phyloP scores from a whole-genome alignment of 2,797 vertebrate genomes.

The Pseudochaenichthys georgianus region DNA sequence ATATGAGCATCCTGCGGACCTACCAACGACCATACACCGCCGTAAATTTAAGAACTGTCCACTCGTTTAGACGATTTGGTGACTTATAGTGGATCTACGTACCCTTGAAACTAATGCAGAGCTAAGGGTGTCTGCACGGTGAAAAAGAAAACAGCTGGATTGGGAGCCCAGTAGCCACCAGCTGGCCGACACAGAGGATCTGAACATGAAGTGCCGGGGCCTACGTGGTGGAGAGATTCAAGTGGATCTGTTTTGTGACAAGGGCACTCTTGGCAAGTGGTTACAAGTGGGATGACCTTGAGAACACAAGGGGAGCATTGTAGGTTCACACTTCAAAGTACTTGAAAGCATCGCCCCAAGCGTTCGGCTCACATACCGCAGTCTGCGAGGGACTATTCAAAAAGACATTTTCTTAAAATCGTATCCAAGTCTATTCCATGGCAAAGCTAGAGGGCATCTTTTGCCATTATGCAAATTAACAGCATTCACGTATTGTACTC shows the following conservation, averaged over 20 bases:
- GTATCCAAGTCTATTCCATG: conserved; percentile 17
- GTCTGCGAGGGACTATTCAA: not conserved
- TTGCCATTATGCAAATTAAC: conserved; percentile 31
- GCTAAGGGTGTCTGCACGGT: conserved; percentile 2
- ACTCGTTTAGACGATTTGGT: conserved; percentile 24
- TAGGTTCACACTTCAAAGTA: conserved; percentile 48
- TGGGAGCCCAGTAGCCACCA: conserved; percentile 5
- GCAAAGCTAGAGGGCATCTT: conserved; percentile 14
- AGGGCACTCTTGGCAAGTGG: conserved; percentile 44
- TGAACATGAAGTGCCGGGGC: conserved; percentile 4
- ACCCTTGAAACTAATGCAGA: conserved; percentile 28
- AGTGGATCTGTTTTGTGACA: conserved; percentile 31
- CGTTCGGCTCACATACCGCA: not conserved
- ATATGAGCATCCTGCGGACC: conserved; percentile 28
- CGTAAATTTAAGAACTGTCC: conserved; percentile 26
- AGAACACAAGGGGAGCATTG: conserved; percentile 47
- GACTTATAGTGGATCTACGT: conserved; percentile 23
- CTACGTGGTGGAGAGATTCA: conserved; percentile 6
- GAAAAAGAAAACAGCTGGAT: conserved; percentile 52
- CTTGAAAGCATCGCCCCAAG: conserved; percentile 9
- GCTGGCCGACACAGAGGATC: conserved; percentile 21
- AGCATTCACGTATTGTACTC: conserved; percentile 29
- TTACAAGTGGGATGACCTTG: conserved; percentile 50
- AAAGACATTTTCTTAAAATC: conserved; percentile 18
- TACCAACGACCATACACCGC: conserved; percentile 31